Percentiles rank a stretch among this genome's conserved stretches.
phyloP scores from a whole-genome alignment of 2,888 invertebrate genomes.

The Stegana nigrithorax region DNA sequence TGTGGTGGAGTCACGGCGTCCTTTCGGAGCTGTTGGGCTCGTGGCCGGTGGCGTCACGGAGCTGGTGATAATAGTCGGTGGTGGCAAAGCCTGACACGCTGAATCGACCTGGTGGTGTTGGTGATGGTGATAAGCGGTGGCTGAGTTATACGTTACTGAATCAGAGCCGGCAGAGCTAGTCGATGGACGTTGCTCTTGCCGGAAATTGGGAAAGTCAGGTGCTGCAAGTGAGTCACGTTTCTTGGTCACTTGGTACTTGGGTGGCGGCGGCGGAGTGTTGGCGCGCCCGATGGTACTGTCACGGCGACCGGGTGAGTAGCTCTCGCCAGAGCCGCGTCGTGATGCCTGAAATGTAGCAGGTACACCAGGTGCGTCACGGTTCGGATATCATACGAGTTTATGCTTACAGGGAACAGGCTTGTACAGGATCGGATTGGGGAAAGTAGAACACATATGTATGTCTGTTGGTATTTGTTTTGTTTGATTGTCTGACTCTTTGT shows the following conservation, averaged over 20 bases:
- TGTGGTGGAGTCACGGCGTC: conserved; percentile 84
- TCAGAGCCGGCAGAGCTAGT: conserved; percentile 78
- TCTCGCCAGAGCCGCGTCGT: conserved; percentile 76
- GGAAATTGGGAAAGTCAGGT: conserved; percentile 70
- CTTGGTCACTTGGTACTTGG: conserved; percentile 76
- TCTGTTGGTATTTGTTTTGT: background rate
- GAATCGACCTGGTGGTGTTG: conserved; percentile 74
- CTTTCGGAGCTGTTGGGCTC: conserved; percentile 76
- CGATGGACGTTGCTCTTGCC: conserved; percentile 77
- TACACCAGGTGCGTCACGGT: background rate
- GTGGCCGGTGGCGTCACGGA: conserved; percentile 86
- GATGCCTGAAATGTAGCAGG: conserved; percentile 55
- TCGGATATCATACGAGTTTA: background rate
- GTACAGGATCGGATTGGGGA: background rate
- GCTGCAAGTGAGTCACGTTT: conserved; percentile 72
- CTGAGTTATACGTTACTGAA: conserved; percentile 73
- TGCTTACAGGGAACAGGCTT: background rate
- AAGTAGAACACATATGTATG: background rate
- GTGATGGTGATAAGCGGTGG: conserved; percentile 80
- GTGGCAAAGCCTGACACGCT: conserved; percentile 74
- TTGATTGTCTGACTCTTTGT: background rate
- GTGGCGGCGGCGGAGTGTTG: conserved; percentile 70
- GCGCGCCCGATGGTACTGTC: conserved; percentile 74
- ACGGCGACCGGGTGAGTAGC: conserved; percentile 76
- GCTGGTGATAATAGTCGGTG: conserved; percentile 85